Evolutionary conservation across 2,888 invertebrate species (phyloP).

Genomic region (Euplexia lucipara): DNA sequence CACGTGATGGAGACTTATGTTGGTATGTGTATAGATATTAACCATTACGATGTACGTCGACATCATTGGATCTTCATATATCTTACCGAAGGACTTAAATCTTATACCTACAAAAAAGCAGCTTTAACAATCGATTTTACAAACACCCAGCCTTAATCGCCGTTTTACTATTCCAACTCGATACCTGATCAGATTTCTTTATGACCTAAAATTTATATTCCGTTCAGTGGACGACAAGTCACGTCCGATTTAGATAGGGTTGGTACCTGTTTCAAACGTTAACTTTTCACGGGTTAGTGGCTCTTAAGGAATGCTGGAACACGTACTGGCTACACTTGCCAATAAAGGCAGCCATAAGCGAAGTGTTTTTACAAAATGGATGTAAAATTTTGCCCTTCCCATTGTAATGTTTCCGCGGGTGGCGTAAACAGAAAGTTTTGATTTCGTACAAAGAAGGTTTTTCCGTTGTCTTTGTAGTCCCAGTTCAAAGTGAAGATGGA

Average conservation of each 20-base stretch:
- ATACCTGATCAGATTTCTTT: slow-evolving; percentile 58
- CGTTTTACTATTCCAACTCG: slow-evolving; percentile 30
- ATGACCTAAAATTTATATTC: slow-evolving; percentile 61
- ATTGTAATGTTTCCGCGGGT: slow-evolving; percentile 14
- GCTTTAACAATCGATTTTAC: slow-evolving; percentile 7
- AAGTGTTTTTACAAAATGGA: slow-evolving; percentile 46
- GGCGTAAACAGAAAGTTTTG: slow-evolving; percentile 25
- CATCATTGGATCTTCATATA: neutral
- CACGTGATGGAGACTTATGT: neutral
- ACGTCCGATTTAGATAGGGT: slow-evolving; percentile 65
- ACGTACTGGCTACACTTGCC: slow-evolving; percentile 55
- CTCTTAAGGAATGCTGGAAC: slow-evolving; percentile 43
- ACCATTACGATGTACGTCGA: slow-evolving; percentile 10
- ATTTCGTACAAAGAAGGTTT: slow-evolving; percentile 16
- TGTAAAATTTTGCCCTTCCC: slow-evolving; percentile 48
- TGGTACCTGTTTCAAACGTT: slow-evolving; percentile 62
- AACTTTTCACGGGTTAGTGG: slow-evolving; percentile 57
- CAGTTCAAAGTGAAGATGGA: slow-evolving; percentile 18
- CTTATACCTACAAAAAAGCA: neutral
- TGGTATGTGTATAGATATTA: neutral
- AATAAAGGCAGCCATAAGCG: slow-evolving; percentile 60
- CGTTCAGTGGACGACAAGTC: slow-evolving; percentile 60
- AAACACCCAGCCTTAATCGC: slow-evolving; percentile 1
- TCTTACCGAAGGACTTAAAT: neutral
- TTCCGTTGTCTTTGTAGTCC: slow-evolving; percentile 9